Conservation (phyloP, 2,888 invertebrate genomes). For the Schrankia costaestrigalis region DNA sequence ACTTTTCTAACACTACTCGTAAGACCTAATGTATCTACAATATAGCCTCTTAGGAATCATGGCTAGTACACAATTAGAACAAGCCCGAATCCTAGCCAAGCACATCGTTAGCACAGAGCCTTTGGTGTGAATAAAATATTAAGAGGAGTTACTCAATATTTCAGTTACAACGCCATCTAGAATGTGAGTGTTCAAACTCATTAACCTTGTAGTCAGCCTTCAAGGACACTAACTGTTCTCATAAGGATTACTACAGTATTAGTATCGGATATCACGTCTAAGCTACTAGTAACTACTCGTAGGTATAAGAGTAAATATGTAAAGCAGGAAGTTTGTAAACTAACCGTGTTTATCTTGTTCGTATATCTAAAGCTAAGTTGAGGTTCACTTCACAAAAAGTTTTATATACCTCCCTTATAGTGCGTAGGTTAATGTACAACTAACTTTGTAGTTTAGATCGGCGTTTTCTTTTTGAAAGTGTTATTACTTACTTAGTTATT, state of each 20-base stretch:
- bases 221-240: neutral
- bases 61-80: no score
- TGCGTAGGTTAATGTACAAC: constrained; percentile 10
- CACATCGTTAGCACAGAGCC: no score
- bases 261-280: constrained; percentile 7
- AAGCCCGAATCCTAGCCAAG: no score
- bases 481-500: no score
- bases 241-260: neutral
- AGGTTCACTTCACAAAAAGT: constrained; percentile 24
- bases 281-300: constrained; percentile 5
- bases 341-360: constrained; percentile 31
- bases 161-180: no score
- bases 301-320: constrained; percentile 21
- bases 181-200: constrained; percentile 1
- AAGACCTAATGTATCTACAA: no score
- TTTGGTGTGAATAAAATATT: no score
- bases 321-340: constrained; percentile 26
- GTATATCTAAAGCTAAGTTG: constrained; percentile 23
- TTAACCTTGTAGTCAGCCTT: neutral
- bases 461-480: no score
- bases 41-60: no score
- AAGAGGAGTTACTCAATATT: no score
- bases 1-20: no score
- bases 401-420: constrained; percentile 11
- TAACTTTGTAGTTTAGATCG: no score